Evolutionary conservation across 2,797 vertebrate species (phyloP), one percentile per base, ranked within the genome.

Genomic region (Typhlichthys eigenmanni): DNA sequence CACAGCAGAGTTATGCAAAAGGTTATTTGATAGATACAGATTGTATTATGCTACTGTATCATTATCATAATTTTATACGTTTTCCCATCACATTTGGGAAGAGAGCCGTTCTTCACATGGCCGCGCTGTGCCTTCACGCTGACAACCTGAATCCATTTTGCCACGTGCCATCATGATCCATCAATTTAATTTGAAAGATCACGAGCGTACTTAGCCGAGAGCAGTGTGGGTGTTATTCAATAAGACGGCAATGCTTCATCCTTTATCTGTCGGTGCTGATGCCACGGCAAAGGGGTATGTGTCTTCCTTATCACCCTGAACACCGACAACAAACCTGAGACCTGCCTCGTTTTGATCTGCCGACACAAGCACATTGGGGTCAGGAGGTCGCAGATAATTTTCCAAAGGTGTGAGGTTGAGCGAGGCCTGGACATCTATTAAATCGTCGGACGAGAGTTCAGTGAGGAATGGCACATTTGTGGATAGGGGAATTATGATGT

Each of bases 121-220:
- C 81, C 65, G 63, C 68, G 62, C 79, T 47, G 74, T 82, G 78
- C 76, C 66, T 83, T 75, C 60, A 52, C 48, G 66, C 75, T 76
- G 80, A 87, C 87, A 75, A 68, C 64, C 54, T 57, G 71, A 88
- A 91, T 91, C 82, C 64, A 80, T 85, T 91, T 88, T 83, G 76
- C 85, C 85, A 82, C 55, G 69, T 81, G 70, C 79, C 66, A 77
- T 82, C 81, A 75, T n/a, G 74, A 91, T 90, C 85, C 79, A 83
- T 92, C 89, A 91, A 75, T 81, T 88, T 88, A 86, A 91, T 91
- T 89, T 87, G 85, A 91, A 82, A 87, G 86, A 90, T 89, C 78
- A 79, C 72, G 75, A 84, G 83, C 68, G 52, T 63, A 68, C 83
- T 83, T 88, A 70, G 87, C 88, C 81, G 80, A 66, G 47, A 92